phyloP scores from a whole-genome alignment of 2,888 invertebrate genomes.

The Standfussiana lucernea region DNA sequence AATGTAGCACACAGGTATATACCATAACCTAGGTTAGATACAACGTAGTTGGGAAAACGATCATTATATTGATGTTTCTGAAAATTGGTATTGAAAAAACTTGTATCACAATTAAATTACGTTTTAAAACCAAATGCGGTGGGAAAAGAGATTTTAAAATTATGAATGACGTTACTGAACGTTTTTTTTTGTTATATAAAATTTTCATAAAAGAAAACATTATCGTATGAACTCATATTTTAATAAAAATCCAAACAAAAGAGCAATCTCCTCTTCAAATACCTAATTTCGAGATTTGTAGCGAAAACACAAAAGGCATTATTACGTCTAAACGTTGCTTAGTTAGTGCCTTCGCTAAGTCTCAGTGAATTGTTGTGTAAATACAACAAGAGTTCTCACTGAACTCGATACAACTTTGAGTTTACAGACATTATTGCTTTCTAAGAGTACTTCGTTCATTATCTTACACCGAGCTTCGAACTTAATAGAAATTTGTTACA shows the following conservation, averaged over 20 bases:
- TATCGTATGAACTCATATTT: neutral
- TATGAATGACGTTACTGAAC: neutral
- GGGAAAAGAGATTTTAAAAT: neutral
- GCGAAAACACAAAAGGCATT: slow-evolving; percentile 70
- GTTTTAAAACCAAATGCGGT: no score
- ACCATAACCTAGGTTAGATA: no score
- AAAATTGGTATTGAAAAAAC: no score
- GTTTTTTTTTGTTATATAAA: no score
- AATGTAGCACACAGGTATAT: no score
- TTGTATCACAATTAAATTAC: no score
- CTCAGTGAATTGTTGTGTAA: slow-evolving; percentile 76
- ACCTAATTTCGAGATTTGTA: slow-evolving; percentile 68
- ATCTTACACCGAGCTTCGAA: slow-evolving; percentile 66
- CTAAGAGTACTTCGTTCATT: slow-evolving; percentile 76
- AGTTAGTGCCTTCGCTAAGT: slow-evolving; percentile 67
- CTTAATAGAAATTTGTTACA: slow-evolving; percentile 61
- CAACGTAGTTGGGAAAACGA: no score
- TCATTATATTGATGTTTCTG: no score
- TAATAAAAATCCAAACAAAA: slow-evolving; percentile 38
- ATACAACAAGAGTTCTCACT: slow-evolving; percentile 72
- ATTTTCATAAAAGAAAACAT: neutral
- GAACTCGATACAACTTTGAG: slow-evolving; percentile 72
- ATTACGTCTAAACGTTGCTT: slow-evolving; percentile 69
- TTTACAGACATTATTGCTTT: slow-evolving; percentile 76
- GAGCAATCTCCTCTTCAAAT: slow-evolving; percentile 40